Evolutionary conservation across 2,797 vertebrate genomes (phyloP).

Genomic region (Pangasius mekongensis): DNA sequence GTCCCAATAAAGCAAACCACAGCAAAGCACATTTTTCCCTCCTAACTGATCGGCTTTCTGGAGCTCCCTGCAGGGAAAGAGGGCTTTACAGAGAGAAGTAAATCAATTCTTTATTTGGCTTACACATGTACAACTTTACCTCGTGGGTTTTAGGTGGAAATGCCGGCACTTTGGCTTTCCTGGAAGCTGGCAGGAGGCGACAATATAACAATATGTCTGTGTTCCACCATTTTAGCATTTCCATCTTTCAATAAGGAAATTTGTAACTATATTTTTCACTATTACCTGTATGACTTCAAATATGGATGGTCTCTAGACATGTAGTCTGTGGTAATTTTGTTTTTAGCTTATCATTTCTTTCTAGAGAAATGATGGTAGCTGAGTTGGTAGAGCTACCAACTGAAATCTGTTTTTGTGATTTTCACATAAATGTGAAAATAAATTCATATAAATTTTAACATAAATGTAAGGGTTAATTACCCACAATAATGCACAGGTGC

Average conservation of each 20-base stretch:
- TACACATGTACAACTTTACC: slow-evolving; percentile 53
- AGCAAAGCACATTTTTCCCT: slow-evolving; percentile 58
- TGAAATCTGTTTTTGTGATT: not conserved
- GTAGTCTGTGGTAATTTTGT: not conserved
- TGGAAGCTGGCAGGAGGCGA: not conserved
- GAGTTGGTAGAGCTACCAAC: not conserved
- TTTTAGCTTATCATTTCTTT: not conserved
- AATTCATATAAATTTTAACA: not conserved
- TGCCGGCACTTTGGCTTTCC: slow-evolving; percentile 23
- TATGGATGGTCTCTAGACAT: not conserved
- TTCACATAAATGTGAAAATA: not conserved
- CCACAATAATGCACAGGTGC: too few species aligned
- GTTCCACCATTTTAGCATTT: slow-evolving; percentile 8
- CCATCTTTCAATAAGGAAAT: slow-evolving; percentile 8
- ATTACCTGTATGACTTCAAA: not conserved
- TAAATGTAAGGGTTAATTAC: not conserved
- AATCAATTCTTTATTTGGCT: slow-evolving; percentile 67
- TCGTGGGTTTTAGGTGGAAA: slow-evolving; percentile 30
- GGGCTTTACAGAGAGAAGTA: slow-evolving; percentile 60
- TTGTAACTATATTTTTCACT: not conserved
- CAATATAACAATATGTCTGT: slow-evolving; percentile 6
- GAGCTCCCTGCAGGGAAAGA: slow-evolving; percentile 33
- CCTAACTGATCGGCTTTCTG: slow-evolving; percentile 53
- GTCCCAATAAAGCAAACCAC: slow-evolving; percentile 54
- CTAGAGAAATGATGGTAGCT: not conserved